Evolutionary conservation across 2,113 vertebrate species (phyloP), one percentile per base, ranked within the genome.

Genomic region (Myrmecophaga tridactyla): DNA sequence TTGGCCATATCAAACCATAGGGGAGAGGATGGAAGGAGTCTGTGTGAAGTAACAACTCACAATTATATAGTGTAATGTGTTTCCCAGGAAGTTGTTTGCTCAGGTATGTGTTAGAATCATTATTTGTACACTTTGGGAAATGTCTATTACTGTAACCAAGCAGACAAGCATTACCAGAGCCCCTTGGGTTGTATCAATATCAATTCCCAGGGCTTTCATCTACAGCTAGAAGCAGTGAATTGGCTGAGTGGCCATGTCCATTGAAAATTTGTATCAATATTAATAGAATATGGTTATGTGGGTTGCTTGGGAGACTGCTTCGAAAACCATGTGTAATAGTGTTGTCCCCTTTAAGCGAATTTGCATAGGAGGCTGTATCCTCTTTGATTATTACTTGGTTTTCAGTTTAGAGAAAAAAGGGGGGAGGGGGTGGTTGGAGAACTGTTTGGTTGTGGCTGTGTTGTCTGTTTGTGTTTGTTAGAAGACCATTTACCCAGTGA

Each of bases 191-290:
- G 62, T 34, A 70, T 85, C 69, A 92, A 21, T 90, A 77, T 48
- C 69, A 77, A 1, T 94, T 76, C 48, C 29, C 9, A 14, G n/a
- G 65, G 58, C 69, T 46, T 94, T 13, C 73, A 51, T 81, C 1
- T 34, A 29, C 5, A 25, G 20, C n/a, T 62, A 46, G 69, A 90
- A 46, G 89, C 46, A n/a, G 70, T 93, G 3, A 60, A 62, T 56
- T 94, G 69, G 43, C 88, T 93, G 87, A 96, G 67, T 41, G 53
- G 1, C 76, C 63, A 6, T 34, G 76, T 58, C 62, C 34, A 5
- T 43, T 95, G 86, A 88, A 76, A 96, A 97, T 51, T 1, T 3
- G 27, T 41, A 13, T 75, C n/a, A 93, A 29, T 92, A 63, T 70
- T n/a, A 87, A 3, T 14, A 25, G 62, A 63, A 51, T 84, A 91